phyloP scores from a whole-genome alignment of 1,140 invertebrate species.

The Spodoptera frugiperda region DNA sequence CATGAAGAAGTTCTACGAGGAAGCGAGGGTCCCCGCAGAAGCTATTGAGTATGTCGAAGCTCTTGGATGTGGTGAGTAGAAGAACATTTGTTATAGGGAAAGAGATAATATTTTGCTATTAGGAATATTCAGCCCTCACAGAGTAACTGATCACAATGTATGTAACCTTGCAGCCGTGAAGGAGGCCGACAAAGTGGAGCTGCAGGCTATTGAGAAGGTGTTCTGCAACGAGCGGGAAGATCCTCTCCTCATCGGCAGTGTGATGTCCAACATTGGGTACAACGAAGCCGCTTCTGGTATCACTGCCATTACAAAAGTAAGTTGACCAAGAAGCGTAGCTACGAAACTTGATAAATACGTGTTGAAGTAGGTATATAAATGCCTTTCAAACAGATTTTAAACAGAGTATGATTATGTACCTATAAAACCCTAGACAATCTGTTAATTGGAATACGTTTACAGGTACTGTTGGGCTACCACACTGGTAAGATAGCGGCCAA shows the following conservation, averaged over 20 bases:
- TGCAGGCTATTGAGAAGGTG: slow-evolving; percentile 62
- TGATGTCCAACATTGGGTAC: slow-evolving; percentile 92
- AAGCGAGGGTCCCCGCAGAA: slow-evolving; percentile 87
- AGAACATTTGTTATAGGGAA: too few species aligned
- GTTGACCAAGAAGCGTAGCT: not conserved
- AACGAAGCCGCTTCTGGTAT: slow-evolving; percentile 89
- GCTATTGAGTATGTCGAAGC: slow-evolving; percentile 91
- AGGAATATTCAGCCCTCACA: too few species aligned
- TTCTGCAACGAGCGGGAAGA: slow-evolving; percentile 76
- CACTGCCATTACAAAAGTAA: slow-evolving; percentile 86
- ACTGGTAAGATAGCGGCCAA: slow-evolving; percentile 64
- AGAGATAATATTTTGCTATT: too few species aligned
- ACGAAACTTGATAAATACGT: too few species aligned
- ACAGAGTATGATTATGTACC: too few species aligned
- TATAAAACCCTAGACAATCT: too few species aligned
- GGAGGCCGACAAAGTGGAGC: slow-evolving; percentile 67
- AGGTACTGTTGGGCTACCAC: slow-evolving; percentile 70
- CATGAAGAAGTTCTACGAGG: slow-evolving; percentile 88
- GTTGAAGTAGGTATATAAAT: too few species aligned
- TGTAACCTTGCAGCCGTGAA: slow-evolving; percentile 74
- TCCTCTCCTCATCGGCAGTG: slow-evolving; percentile 89
- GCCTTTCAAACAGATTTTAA: too few species aligned
- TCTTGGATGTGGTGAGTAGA: slow-evolving; percentile 88
- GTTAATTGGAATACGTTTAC: not conserved
- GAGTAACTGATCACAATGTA: not conserved